Evolutionary conservation across 2,113 vertebrate species (phyloP).

Genomic region (Scytalopus superciliaris): DNA sequence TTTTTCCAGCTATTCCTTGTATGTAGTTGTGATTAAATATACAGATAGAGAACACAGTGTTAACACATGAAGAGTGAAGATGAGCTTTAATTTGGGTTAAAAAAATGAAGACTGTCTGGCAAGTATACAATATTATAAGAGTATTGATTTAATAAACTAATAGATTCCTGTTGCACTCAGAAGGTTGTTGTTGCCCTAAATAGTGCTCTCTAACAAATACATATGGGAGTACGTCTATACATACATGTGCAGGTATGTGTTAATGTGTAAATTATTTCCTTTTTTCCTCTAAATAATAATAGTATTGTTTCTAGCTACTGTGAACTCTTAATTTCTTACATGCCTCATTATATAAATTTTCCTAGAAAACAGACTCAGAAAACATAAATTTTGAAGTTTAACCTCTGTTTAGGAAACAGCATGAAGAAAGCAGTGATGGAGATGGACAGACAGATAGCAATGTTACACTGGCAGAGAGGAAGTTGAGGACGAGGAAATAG

Average conservation of each 20-base stretch:
- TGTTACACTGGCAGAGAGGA: not conserved
- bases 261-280: not conserved
- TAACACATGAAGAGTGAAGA: not conserved
- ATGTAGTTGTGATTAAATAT: not conserved
- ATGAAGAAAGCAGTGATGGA: not conserved
- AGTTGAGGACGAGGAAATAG: not conserved
- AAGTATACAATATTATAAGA: not conserved
- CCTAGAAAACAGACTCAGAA: not conserved
- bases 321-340: not conserved
- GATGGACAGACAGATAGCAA: not conserved
- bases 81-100: not conserved
- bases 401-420: not conserved
- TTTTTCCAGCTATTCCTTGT: not conserved
- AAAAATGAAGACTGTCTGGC: not conserved
- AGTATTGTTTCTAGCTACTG: not conserved
- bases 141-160: not conserved
- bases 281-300: not conserved
- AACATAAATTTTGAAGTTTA: not conserved
- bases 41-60: not conserved
- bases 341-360: not conserved
- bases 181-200: not conserved
- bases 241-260: fast-evolving
- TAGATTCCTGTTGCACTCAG: not conserved
- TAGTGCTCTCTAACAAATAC: not conserved
- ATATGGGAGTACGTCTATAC: not conserved